phyloP scores from a whole-genome alignment of 2,113 vertebrate species.

The Heteronetta atricapilla region DNA sequence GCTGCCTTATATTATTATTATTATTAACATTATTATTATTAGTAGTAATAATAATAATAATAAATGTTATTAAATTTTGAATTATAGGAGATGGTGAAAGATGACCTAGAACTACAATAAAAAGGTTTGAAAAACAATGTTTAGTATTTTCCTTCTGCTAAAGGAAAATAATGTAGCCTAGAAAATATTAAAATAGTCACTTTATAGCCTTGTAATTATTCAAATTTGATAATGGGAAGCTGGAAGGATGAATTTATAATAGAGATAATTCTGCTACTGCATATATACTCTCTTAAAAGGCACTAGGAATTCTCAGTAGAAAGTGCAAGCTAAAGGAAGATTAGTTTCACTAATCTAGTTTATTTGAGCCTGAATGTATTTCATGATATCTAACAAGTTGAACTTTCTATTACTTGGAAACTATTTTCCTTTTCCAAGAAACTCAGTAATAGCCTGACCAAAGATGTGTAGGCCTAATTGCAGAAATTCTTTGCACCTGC shows the following conservation, averaged over 20 bases:
- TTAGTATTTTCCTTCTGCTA: neutral
- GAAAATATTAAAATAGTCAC: neutral
- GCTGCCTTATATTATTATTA: neutral
- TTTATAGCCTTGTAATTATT: neutral
- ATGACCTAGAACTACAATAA: neutral
- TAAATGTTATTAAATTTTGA: neutral
- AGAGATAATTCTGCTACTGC: neutral
- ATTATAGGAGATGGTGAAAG: neutral
- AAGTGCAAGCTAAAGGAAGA: neutral
- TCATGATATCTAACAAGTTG: neutral
- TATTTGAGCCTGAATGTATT: neutral
- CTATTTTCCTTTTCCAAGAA: neutral
- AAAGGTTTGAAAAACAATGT: neutral
- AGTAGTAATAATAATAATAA: no score
- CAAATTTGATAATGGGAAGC: neutral
- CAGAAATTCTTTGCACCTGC: neutral
- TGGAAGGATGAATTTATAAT: neutral
- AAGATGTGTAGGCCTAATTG: neutral
- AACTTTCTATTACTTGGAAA: neutral
- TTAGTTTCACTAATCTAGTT: neutral
- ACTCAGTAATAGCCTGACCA: neutral
- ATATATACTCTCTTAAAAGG: neutral
- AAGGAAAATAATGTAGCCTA: neutral
- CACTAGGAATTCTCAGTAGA: neutral
- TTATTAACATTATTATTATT: no score